Conservation (phyloP, 2,797 vertebrate species). For the Tarsius wallacei region DNA sequence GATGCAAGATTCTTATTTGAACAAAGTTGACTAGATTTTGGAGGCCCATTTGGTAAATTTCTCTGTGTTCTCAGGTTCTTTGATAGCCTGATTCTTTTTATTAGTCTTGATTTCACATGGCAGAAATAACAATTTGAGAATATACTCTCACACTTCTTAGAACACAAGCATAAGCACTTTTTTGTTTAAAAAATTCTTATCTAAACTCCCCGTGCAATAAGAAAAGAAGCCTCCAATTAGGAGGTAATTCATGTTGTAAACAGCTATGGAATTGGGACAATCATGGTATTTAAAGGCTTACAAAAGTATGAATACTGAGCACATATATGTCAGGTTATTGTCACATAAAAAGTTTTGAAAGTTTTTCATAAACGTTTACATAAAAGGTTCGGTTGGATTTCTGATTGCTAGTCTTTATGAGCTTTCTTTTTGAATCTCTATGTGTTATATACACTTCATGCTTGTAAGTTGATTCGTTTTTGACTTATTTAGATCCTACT, state of each 20-base stretch:
- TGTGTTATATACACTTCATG: conserved; percentile 67
- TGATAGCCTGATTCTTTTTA: conserved; percentile 30
- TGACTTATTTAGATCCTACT: conserved; percentile 94
- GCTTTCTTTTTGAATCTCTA: background rate
- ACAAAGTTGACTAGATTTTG: conserved; percentile 10
- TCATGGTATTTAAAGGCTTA: conserved; percentile 62
- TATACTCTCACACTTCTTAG: conserved; percentile 3
- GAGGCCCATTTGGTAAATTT: conserved; percentile 36
- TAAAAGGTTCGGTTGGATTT: conserved; percentile 83
- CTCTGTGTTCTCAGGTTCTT: conserved; percentile 26
- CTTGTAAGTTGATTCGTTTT: conserved; percentile 81
- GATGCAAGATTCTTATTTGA: conserved; percentile 7
- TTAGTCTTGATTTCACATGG: background rate
- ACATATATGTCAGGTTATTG: conserved; percentile 64
- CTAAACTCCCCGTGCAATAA: background rate
- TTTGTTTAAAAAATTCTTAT: background rate
- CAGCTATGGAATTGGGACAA: background rate
- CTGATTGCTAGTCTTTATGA: conserved; percentile 75
- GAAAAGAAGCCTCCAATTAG: background rate
- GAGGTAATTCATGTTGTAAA: background rate
- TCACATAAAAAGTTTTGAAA: conserved; percentile 77
- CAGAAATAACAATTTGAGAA: conserved; percentile 60
- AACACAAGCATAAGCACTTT: conserved; percentile 15
- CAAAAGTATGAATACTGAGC: background rate
- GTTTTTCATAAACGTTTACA: conserved; percentile 54